These are phyloP conservation scores for Agrilus cyanescens DNA, from an alignment of 2,888 invertebrate genomes.

Conservation along the genomic window DNA sequence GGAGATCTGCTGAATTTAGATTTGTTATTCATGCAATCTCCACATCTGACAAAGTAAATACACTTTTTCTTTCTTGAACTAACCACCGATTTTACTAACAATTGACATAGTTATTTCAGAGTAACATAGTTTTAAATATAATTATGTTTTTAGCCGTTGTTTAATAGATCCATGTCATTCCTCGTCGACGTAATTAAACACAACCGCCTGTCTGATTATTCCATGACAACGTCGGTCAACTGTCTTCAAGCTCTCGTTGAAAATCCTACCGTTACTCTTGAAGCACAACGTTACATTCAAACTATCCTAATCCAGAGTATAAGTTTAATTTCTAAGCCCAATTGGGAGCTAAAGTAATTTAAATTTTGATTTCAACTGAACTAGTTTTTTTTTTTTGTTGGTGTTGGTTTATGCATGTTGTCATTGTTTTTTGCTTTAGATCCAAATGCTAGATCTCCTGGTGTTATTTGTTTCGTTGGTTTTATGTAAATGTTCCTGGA, in stretches of 20 bases:
- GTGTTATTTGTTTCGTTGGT: no score
- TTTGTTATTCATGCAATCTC: slow-evolving; percentile 8
- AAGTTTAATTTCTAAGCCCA: slow-evolving; percentile 4
- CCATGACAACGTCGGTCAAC: slow-evolving; percentile 4
- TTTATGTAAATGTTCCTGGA: no score
- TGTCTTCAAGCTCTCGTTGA: slow-evolving; percentile 6
- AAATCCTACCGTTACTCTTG: slow-evolving; percentile 1
- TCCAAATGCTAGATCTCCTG: no score
- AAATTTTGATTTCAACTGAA: no score
- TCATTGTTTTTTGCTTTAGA: no score
- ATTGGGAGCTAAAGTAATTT: slow-evolving; percentile 9
- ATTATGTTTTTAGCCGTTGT: slow-evolving; percentile 6
- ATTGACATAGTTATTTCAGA: no score
- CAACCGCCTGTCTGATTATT: background rate
- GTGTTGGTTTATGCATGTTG: no score
- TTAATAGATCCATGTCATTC: slow-evolving; percentile 5
- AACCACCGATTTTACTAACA: no score
- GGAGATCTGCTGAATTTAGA: slow-evolving; percentile 9
- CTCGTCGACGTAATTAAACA: slow-evolving; percentile 4
- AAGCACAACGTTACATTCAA: slow-evolving; percentile 2
- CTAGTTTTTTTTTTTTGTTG: no score
- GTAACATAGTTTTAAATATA: background rate
- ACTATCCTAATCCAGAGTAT: slow-evolving; percentile 4
- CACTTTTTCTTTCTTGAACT: slow-evolving; percentile 1
- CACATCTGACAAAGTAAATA: slow-evolving; percentile 6